Conservation (phyloP, 2,797 vertebrate genomes). For the Antrozous pallidus region DNA sequence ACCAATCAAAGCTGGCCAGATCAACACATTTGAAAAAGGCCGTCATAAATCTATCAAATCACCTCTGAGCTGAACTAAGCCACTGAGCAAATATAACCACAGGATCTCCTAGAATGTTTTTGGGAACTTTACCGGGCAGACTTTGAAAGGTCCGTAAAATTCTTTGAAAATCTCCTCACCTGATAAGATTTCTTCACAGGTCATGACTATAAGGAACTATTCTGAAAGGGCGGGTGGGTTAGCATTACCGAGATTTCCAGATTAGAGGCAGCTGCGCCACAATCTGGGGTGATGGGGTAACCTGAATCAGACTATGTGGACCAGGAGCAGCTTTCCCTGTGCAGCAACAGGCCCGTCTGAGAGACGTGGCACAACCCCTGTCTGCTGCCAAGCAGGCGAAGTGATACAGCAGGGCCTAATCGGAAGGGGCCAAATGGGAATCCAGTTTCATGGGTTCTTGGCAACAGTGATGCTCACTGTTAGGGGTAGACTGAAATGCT, state of each 20-base stretch:
- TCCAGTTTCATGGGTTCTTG: slow-evolving; percentile 69
- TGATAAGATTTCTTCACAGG: slow-evolving; percentile 16
- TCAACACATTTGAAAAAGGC: slow-evolving; percentile 24
- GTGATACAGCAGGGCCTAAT: slow-evolving; percentile 58
- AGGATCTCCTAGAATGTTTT: slow-evolving; percentile 48
- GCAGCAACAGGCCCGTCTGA: background rate
- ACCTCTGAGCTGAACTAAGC: slow-evolving; percentile 25
- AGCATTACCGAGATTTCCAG: slow-evolving; percentile 40
- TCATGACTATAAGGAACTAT: background rate
- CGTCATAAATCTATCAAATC: slow-evolving; percentile 47
- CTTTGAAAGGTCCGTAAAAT: slow-evolving; percentile 19
- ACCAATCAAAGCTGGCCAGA: slow-evolving; percentile 10
- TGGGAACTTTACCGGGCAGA: slow-evolving; percentile 39
- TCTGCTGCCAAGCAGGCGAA: slow-evolving; percentile 53
- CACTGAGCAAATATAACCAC: background rate
- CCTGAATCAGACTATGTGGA: slow-evolving; percentile 14
- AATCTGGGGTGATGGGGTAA: background rate
- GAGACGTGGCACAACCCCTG: slow-evolving; percentile 41
- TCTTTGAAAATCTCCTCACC: background rate
- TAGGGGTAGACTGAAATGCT: slow-evolving; percentile 54
- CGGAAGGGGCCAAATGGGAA: slow-evolving; percentile 58
- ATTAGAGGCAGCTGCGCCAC: background rate
- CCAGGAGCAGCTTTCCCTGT: background rate
- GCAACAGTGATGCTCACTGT: background rate
- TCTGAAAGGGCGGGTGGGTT: background rate